Evolutionary conservation across 53 echinoderm and acorn worm genomes (phyloP).

Genomic region (Stichopus horrens): DNA sequence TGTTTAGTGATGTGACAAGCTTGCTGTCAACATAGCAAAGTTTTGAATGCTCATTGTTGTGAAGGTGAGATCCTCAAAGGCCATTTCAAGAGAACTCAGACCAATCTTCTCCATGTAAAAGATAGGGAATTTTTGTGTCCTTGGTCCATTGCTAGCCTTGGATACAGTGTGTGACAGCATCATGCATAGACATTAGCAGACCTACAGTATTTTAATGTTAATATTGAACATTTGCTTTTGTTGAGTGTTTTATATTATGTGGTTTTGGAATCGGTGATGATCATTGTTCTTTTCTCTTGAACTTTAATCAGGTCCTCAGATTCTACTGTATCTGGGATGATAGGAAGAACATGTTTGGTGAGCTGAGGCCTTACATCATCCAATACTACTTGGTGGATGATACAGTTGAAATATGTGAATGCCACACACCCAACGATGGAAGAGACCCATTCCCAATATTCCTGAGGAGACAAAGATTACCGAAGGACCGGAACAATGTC

Average conservation of each 20-base stretch:
- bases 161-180: too few relatives aligned
- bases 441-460: constrained; percentile 93
- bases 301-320: constrained; percentile 75
- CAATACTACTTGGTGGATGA: constrained; percentile 97
- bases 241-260: background rate
- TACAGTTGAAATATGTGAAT: constrained; percentile 93
- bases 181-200: too few relatives aligned
- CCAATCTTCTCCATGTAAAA: too few relatives aligned
- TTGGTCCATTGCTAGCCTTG: too few relatives aligned
- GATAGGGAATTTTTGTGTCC: too few relatives aligned
- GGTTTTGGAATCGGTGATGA: background rate
- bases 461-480: constrained; percentile 80
- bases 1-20: too few relatives aligned
- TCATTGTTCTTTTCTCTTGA: background rate
- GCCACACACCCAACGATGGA: constrained; percentile 92
- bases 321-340: constrained; percentile 99
- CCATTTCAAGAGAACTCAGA: too few relatives aligned
- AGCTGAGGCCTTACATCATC: constrained; percentile 89
- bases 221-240: background rate
- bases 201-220: too few relatives aligned
- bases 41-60: too few relatives aligned
- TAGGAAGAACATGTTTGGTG: constrained; percentile 93
- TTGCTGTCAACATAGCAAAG: too few relatives aligned
- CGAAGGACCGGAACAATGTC: constrained; percentile 90
- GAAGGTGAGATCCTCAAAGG: too few relatives aligned